These are phyloP conservation scores for Mactromeris polynyma DNA, from an alignment of 2,888 invertebrate species.

Conservation along the genomic window DNA sequence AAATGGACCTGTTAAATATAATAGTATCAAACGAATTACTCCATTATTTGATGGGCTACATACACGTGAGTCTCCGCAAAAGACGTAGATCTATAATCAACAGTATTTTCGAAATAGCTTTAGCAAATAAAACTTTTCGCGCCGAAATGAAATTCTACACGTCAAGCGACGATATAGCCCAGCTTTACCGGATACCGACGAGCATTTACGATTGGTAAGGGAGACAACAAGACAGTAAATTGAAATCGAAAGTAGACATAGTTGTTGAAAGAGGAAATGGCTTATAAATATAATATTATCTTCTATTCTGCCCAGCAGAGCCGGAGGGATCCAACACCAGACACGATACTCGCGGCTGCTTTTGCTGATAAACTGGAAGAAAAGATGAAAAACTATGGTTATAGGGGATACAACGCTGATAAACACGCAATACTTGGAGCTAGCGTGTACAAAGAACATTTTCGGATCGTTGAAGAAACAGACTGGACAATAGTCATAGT, in stretches of 20 bases:
- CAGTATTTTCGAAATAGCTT: too few relatives aligned
- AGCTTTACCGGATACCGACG: too few relatives aligned
- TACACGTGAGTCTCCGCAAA: too few relatives aligned
- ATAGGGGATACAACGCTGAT: not conserved
- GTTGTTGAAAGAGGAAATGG: not conserved
- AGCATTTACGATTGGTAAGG: too few relatives aligned
- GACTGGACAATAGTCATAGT: conserved; percentile 14
- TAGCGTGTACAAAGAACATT: conserved; percentile 9
- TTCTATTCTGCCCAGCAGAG: not conserved
- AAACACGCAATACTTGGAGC: conserved; percentile 9
- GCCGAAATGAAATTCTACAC: too few relatives aligned
- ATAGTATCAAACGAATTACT: too few relatives aligned
- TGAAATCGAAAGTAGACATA: not conserved
- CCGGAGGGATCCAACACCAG: not conserved
- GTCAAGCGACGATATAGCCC: too few relatives aligned
- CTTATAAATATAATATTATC: conserved; percentile 16
- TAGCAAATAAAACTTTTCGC: too few relatives aligned
- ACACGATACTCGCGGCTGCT: not conserved
- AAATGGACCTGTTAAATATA: too few relatives aligned
- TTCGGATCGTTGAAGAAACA: not conserved
- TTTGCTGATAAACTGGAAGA: conserved; percentile 1
- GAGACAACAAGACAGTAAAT: too few relatives aligned
- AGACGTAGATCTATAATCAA: too few relatives aligned
- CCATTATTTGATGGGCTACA: too few relatives aligned
- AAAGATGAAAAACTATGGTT: not conserved